Percentiles rank a stretch among this genome's conserved stretches.
These are phyloP conservation scores for Drosophila hydei DNA, from an alignment of 1,140 invertebrate genomes.

Conservation along the genomic window DNA sequence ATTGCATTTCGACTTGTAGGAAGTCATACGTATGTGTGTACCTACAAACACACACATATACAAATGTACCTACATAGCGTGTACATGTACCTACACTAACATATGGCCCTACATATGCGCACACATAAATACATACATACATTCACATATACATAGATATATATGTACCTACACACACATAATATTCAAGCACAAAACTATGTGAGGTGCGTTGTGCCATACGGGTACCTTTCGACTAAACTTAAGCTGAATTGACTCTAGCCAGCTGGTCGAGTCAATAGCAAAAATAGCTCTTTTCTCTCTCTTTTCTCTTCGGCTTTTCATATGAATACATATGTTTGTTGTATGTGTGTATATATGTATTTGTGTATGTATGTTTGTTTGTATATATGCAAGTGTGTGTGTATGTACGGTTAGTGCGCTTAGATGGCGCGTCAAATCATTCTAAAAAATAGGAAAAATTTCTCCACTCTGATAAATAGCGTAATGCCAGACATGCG, in stretches of 20 bases:
- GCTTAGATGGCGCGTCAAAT: conserved; percentile 36
- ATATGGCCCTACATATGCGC: not conserved
- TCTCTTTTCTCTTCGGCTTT: conserved; percentile 8
- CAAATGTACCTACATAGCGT: not conserved
- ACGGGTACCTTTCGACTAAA: conserved; percentile 66
- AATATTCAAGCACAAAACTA: conserved; percentile 20
- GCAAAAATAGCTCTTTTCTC: conserved; percentile 16
- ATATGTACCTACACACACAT: conserved; percentile 30
- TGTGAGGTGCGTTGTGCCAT: conserved; percentile 54
- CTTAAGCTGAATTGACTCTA: conserved; percentile 40
- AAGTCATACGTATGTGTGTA: not conserved
- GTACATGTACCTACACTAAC: not conserved
- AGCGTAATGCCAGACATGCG: conserved; percentile 17
- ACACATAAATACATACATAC: conserved; percentile 12
- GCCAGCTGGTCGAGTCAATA: conserved; percentile 5
- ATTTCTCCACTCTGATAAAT: conserved; percentile 28
- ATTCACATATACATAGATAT: not conserved
- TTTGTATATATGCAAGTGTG: too few species aligned
- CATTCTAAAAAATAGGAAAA: conserved; percentile 68
- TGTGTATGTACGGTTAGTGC: not conserved
- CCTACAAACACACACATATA: not conserved
- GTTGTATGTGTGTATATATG: too few species aligned
- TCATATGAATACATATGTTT: not conserved
- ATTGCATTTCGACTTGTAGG: not conserved
- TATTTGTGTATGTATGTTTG: too few species aligned